Percentiles rank a stretch among this genome's conserved stretches.
phyloP scores from a whole-genome alignment of 2,797 vertebrate species.

The Enteromius trimaculatus region DNA sequence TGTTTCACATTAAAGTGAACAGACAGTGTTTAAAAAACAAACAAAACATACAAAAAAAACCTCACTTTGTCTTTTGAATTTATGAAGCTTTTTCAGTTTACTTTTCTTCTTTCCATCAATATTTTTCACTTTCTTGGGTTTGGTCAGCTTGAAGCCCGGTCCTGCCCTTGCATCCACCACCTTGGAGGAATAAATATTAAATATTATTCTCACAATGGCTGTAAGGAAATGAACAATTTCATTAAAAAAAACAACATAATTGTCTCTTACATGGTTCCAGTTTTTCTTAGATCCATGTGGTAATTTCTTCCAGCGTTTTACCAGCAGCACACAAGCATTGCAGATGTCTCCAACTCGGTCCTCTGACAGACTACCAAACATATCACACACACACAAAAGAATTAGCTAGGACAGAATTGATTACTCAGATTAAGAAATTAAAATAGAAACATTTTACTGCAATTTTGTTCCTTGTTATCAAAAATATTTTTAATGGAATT shows the following conservation, averaged over 20 bases:
- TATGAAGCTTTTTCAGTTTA: slow-evolving; percentile 81
- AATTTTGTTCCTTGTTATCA: background rate
- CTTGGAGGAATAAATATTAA: slow-evolving; percentile 58
- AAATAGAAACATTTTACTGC: background rate
- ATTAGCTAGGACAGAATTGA: background rate
- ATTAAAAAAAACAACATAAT: background rate
- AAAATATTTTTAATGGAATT: background rate
- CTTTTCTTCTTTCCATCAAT: slow-evolving; percentile 81
- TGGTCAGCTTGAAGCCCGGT: slow-evolving; percentile 84
- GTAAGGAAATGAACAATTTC: background rate
- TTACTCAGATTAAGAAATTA: background rate
- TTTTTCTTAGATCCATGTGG: slow-evolving; percentile 85
- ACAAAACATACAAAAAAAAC: background rate
- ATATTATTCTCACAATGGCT: background rate
- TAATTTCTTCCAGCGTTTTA: slow-evolving; percentile 86
- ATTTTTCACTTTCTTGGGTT: slow-evolving; percentile 84
- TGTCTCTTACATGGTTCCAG: slow-evolving; percentile 80
- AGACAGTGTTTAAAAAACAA: background rate
- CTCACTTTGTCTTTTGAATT: slow-evolving; percentile 84
- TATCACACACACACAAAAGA: background rate
- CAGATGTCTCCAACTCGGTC: slow-evolving; percentile 85
- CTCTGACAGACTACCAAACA: slow-evolving; percentile 74
- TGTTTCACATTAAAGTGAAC: background rate
- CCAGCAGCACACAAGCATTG: slow-evolving; percentile 83
- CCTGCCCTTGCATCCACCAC: slow-evolving; percentile 86